phyloP scores from a whole-genome alignment of 2,113 vertebrate species.

The Boulengeromyrus knoepffleri region DNA sequence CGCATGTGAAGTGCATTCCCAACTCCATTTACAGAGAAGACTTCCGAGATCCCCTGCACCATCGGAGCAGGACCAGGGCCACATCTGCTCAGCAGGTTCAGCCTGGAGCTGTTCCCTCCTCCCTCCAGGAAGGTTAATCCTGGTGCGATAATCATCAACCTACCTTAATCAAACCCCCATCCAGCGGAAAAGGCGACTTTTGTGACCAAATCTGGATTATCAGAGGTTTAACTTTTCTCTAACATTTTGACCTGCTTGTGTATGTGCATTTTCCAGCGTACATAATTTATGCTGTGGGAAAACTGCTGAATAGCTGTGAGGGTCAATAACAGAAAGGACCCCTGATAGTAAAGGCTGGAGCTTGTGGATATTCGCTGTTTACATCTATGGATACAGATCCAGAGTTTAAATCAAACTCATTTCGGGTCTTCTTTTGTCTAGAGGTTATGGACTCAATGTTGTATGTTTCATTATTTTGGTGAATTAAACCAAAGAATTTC shows the following conservation, averaged over 20 bases:
- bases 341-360: background rate
- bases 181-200: background rate
- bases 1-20: conserved; percentile 23
- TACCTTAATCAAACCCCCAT: background rate
- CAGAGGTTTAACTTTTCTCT: background rate
- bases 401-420: background rate
- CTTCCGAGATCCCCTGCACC: conserved; percentile 5
- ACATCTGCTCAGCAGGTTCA: background rate
- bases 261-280: background rate
- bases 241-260: background rate
- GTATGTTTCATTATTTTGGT: background rate
- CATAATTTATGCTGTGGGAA: background rate
- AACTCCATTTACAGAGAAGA: conserved; percentile 35
- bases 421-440: background rate
- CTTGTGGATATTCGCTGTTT: background rate
- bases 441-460: background rate
- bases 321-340: background rate
- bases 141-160: background rate
- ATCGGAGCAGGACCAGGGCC: too few relatives aligned
- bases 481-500: background rate
- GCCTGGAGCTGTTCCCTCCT: background rate
- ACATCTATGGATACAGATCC: background rate
- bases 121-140: background rate
- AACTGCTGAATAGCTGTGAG: background rate
- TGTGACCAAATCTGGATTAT: background rate